Base-by-base conservation (phyloP, 2,113 vertebrate genomes). In the Brachirus orientalis region DNA sequence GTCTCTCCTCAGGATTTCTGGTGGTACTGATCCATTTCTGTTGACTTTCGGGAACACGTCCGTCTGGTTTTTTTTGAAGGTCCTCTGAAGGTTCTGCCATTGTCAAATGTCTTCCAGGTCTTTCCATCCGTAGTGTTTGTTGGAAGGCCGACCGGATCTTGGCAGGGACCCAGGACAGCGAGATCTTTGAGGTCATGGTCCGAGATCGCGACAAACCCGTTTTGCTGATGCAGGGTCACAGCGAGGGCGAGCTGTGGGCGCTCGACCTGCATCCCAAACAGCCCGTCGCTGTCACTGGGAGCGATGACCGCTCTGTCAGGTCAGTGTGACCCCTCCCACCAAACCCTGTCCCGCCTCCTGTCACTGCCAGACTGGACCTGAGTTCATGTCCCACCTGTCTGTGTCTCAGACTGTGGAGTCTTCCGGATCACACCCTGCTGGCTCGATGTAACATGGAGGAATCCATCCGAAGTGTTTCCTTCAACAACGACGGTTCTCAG, bases 371-470 rank as follows among this genome's bases (percentile, higher is more conserved):
- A 3, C 8, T 3, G 40, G 10, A 17, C n/a, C 46, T 22, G 16
- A 16, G 3, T 6, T 14, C 2, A 55, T 2, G 36, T 35, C 63
- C 17, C 33, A n/a, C 8, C 20, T 57, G 12, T 50, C 44, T 41
- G 33, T 40, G 48, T 37, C 60, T 71, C 82, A 99, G 97, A 47
- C 86, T 99, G 38, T 99, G 98, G 98, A 99, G 96, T 79, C 94
- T 99, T 3, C 93, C 93, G 1, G 97, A 99, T 72, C 98, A 98
- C 16, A 95, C 96, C 8, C 85, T 99, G 74, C 95, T 99, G 1
- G 97, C 97, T 41, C 96, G 98, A 52, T 99, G 98, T 43, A 98
- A 98, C 60, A 97, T 98, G 97, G 97, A 99, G 54, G 96, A 99
- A 70, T 95, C 96, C 0, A 93, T 99, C 4, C 93, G 98, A 0